Conservation (phyloP, 2,113 vertebrate species). For the Xenopus borealis region DNA sequence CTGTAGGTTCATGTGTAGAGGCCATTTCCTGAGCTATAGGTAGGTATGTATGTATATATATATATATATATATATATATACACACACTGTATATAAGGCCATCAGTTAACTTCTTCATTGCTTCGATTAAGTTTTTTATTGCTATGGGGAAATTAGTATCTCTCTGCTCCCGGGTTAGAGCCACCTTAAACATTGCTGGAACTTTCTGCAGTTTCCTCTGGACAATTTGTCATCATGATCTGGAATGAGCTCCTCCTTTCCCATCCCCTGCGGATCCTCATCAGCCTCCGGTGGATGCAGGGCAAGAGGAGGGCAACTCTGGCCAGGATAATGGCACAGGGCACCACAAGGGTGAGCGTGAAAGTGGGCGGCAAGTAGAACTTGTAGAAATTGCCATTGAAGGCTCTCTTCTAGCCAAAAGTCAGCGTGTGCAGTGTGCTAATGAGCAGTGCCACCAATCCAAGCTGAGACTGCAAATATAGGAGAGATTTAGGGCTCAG, state of each 20-base stretch:
- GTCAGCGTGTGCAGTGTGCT: conserved; percentile 83
- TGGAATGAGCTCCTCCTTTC: conserved; percentile 64
- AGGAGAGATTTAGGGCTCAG: not conserved
- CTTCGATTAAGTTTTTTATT: not conserved
- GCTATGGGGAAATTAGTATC: not conserved
- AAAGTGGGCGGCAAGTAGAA: conserved; percentile 90
- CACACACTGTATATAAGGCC: not conserved
- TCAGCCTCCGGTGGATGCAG: conserved; percentile 70
- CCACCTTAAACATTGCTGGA: conserved; percentile 58
- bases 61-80: too few species aligned
- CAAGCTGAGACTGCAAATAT: conserved; percentile 77
- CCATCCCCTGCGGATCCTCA: conserved; percentile 85
- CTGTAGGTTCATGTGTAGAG: too few species aligned
- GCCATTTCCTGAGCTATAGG: too few species aligned
- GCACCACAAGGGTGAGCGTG: conserved; percentile 74
- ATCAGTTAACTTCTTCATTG: not conserved
- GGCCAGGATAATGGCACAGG: conserved; percentile 72
- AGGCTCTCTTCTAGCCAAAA: conserved; percentile 82
- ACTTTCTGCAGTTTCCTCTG: conserved; percentile 48
- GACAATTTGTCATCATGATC: conserved; percentile 55
- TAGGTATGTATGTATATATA: too few species aligned
- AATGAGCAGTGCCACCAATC: conserved; percentile 76
- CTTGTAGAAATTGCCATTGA: conserved; percentile 71
- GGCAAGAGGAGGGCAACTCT: conserved; percentile 73
- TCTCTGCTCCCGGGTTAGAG: not conserved